phyloP scores from a whole-genome alignment of 2,113 vertebrate genomes.

The Salvelinus alpinus region DNA sequence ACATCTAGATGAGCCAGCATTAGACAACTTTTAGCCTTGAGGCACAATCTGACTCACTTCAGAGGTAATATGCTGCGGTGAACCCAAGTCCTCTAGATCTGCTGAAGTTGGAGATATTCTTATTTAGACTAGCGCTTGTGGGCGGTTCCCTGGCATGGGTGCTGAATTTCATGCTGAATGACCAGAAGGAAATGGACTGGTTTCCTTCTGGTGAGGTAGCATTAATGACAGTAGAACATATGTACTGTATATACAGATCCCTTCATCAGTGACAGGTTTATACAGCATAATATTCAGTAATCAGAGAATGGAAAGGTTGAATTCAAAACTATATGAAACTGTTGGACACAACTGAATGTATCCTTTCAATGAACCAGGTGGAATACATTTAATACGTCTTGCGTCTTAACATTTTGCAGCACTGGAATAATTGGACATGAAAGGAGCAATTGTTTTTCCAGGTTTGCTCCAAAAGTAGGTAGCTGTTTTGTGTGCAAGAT shows the following conservation, averaged over 20 bases:
- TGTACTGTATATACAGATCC: background rate
- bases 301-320: background rate
- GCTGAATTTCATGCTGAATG: conserved; percentile 29
- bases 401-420: background rate
- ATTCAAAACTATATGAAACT: background rate
- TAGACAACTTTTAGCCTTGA: background rate
- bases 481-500: background rate
- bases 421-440: background rate
- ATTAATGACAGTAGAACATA: conserved; percentile 16
- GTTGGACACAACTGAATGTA: background rate
- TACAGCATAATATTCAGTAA: background rate
- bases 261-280: conserved; percentile 8
- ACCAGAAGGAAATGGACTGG: conserved; percentile 20
- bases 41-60: background rate
- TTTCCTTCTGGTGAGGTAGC: conserved; percentile 31
- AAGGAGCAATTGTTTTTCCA: background rate
- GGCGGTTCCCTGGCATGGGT: conserved; percentile 4
- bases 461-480: background rate
- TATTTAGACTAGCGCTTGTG: conserved; percentile 33
- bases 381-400: background rate
- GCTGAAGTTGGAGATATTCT: conserved; percentile 18
- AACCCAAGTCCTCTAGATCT: background rate
- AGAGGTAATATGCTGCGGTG: too few relatives aligned
- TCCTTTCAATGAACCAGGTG: background rate
- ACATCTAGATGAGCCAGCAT: background rate